Evolutionary conservation across 1,140 invertebrate genomes (phyloP).

Genomic region (Drosophila paulistorum): DNA sequence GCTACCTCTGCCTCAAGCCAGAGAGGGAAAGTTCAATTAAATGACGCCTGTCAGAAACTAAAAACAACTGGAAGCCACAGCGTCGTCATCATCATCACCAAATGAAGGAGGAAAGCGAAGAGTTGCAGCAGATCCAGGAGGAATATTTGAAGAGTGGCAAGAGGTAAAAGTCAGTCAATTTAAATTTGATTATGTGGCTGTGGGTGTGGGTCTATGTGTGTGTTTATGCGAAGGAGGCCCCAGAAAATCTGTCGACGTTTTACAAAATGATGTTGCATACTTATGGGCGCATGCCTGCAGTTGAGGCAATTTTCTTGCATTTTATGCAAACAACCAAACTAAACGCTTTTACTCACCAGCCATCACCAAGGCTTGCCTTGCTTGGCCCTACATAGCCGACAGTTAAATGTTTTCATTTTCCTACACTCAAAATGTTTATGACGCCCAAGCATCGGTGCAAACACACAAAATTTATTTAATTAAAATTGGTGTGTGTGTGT

Average conservation of each 20-base stretch:
- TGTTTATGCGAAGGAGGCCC: slow-evolving; percentile 14
- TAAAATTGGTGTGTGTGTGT: slow-evolving; percentile 50
- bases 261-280: slow-evolving; percentile 53
- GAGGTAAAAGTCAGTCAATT: slow-evolving; percentile 45
- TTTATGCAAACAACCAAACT: slow-evolving; percentile 63
- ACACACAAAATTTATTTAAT: slow-evolving; percentile 80
- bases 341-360: not conserved
- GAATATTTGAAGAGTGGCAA: not conserved
- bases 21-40: slow-evolving; percentile 62
- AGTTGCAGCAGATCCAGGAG: not conserved
- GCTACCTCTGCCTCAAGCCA: not conserved
- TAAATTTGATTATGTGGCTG: slow-evolving; percentile 71
- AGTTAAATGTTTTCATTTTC: slow-evolving; percentile 80
- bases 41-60: slow-evolving; percentile 44
- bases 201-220: not conserved
- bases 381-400: slow-evolving; percentile 52
- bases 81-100: slow-evolving; percentile 19
- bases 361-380: slow-evolving; percentile 5
- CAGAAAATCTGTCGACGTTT: slow-evolving; percentile 66
- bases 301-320: slow-evolving; percentile 70
- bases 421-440: slow-evolving; percentile 65
- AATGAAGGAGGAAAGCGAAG: not conserved
- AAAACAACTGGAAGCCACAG: slow-evolving; percentile 28
- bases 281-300: slow-evolving; percentile 27
- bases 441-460: slow-evolving; percentile 64